Conservation (phyloP, 1,140 invertebrate species). For the Hyphantria cunea region DNA sequence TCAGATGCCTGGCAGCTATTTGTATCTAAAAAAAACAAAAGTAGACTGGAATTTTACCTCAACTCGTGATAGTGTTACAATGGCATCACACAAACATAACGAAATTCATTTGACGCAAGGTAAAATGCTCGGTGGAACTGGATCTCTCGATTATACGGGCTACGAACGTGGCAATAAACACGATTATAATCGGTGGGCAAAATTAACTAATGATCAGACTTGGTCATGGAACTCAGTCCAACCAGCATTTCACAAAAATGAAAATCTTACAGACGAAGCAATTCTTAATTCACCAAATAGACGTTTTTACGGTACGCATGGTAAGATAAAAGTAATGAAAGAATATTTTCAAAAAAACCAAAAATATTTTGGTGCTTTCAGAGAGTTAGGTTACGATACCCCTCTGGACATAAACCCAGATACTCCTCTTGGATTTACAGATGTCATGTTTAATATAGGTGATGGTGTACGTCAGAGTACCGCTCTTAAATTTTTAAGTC, state of each 20-base stretch:
- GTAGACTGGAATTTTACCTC: constrained; percentile 14
- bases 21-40: neutral
- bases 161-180: constrained; percentile 1
- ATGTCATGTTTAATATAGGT: neutral
- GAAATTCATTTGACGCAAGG: neutral
- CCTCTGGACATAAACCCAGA: constrained; percentile 10
- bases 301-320: constrained; percentile 1
- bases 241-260: constrained; percentile 1
- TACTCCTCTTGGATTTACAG: neutral
- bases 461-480: constrained; percentile 57
- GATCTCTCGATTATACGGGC: neutral
- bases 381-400: constrained; percentile 5
- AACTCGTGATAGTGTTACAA: neutral
- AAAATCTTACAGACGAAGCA: neutral
- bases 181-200: constrained; percentile 6
- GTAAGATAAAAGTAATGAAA: constrained; percentile 6
- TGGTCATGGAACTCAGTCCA: constrained; percentile 5
- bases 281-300: constrained; percentile 7
- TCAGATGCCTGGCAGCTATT: neutral
- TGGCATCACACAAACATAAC: neutral
- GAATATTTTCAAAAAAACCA: neutral
- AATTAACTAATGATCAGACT: constrained; percentile 1
- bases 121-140: constrained; percentile 12
- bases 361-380: neutral
- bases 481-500: constrained; percentile 81